phyloP scores from a whole-genome alignment of 2,797 vertebrate genomes.

The Alca torda region DNA sequence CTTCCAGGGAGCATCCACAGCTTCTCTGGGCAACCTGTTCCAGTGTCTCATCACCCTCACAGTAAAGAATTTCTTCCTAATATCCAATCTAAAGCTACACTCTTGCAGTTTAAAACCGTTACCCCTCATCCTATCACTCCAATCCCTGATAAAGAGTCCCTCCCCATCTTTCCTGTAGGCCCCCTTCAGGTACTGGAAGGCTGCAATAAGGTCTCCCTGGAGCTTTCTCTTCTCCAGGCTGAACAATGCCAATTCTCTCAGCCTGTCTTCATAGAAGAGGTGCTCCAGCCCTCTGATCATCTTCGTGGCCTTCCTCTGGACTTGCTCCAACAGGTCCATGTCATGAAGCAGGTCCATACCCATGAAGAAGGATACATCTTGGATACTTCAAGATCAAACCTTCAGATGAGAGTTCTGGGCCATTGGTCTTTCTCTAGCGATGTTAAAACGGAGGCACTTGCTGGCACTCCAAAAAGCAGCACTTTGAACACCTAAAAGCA shows the following conservation, averaged over 20 bases:
- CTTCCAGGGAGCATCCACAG: not conserved
- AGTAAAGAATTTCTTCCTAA: not conserved
- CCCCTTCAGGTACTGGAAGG: not conserved
- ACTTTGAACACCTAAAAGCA: not conserved
- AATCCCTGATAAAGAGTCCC: too few species aligned
- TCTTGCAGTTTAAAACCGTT: not conserved
- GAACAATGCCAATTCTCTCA: not conserved
- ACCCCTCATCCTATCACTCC: not conserved
- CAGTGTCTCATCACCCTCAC: not conserved
- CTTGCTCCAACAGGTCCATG: not conserved
- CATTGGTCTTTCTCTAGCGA: not conserved
- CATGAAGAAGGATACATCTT: not conserved
- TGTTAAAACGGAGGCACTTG: not conserved
- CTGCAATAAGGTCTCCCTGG: not conserved
- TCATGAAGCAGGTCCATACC: not conserved
- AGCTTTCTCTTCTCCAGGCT: not conserved
- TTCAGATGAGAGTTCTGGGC: not conserved
- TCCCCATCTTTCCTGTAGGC: not conserved
- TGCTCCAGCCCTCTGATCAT: not conserved
- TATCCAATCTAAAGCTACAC: not conserved
- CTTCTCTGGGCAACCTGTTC: not conserved
- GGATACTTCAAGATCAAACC: not conserved
- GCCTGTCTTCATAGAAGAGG: not conserved
- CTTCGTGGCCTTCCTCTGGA: not conserved
- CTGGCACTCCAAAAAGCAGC: not conserved